A percentile compares a stretch with the other conserved stretches of the same genome.
Evolutionary conservation across 2,113 vertebrate species (phyloP).

Genomic region (Conger conger): DNA sequence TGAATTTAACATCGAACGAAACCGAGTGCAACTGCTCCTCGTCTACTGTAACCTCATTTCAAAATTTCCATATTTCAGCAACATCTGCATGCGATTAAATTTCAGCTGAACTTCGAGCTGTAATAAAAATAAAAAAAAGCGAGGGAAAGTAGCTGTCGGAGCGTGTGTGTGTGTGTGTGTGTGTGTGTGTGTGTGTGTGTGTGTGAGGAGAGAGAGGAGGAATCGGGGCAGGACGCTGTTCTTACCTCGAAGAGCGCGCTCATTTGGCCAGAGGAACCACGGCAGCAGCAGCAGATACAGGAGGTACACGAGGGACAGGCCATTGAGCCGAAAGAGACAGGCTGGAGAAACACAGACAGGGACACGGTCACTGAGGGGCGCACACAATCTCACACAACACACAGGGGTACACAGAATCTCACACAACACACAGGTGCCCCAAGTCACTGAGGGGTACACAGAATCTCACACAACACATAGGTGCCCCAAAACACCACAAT

Average conservation of each 20-base stretch:
- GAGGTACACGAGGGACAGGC: constrained; percentile 87
- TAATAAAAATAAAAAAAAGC: too few relatives aligned
- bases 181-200: too few relatives aligned
- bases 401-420: too few relatives aligned
- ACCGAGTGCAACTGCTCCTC: neutral
- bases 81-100: neutral
- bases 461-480: too few relatives aligned
- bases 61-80: neutral
- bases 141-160: too few relatives aligned
- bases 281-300: constrained; percentile 89
- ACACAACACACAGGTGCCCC: too few relatives aligned
- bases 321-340: constrained; percentile 82
- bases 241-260: constrained; percentile 77
- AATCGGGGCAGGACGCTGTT: neutral
- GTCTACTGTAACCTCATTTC: neutral
- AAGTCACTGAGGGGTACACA: too few relatives aligned
- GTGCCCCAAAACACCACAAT: too few relatives aligned
- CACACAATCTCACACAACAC: neutral
- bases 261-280: constrained; percentile 80
- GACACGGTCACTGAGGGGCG: neutral
- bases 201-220: too few relatives aligned
- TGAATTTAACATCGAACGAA: neutral
- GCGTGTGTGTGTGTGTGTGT: too few relatives aligned
- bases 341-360: constrained; percentile 65
- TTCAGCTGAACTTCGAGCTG: neutral